These are phyloP conservation scores for Orthosia cruda DNA, from an alignment of 2,888 invertebrate genomes.

Conservation along the genomic window DNA sequence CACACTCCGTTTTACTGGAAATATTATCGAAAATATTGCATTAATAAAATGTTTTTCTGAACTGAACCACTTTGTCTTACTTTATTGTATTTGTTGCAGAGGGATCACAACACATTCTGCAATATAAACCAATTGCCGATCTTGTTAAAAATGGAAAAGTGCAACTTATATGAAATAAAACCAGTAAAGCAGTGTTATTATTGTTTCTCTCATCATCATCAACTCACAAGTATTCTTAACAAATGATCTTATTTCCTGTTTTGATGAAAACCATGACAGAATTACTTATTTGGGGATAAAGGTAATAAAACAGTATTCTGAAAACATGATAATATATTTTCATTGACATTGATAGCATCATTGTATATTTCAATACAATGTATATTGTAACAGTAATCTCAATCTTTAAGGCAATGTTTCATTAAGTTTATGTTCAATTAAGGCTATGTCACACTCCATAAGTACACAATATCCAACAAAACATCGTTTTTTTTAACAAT, in stretches of 20 bases:
- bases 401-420: slow-evolving; percentile 38
- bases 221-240: neutral
- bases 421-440: slow-evolving; percentile 20
- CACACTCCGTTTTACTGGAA: neutral
- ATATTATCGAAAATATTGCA: neutral
- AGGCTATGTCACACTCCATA: slow-evolving; percentile 38
- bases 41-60: neutral
- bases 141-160: slow-evolving; percentile 95
- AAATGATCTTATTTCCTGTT: neutral
- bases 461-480: slow-evolving; percentile 27
- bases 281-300: neutral
- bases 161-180: slow-evolving; percentile 90
- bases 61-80: neutral
- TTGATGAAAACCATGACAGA: neutral
- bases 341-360: slow-evolving; percentile 25
- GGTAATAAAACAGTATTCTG: slow-evolving; percentile 13
- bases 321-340: slow-evolving; percentile 47
- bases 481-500: neutral
- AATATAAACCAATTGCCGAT: slow-evolving; percentile 94
- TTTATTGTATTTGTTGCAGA: slow-evolving; percentile 81
- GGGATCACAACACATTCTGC: slow-evolving; percentile 96
- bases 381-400: slow-evolving; percentile 35
- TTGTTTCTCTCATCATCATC: slow-evolving; percentile 18
- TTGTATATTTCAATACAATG: slow-evolving; percentile 2
- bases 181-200: neutral